These are phyloP conservation scores for Drosophila nr. medialis DNA, from an alignment of 2,888 invertebrate genomes.

Conservation along the genomic window DNA sequence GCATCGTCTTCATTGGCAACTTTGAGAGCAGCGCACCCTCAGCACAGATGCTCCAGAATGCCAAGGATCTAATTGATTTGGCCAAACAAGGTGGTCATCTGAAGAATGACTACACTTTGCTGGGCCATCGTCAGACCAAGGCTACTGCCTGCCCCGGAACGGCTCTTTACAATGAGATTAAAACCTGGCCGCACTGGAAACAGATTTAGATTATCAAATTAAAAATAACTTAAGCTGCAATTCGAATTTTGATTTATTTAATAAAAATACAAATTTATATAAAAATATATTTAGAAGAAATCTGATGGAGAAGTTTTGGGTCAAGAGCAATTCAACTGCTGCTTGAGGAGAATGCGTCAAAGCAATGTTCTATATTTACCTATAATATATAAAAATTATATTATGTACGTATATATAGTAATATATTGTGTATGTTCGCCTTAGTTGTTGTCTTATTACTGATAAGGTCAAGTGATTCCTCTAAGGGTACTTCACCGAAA, in stretches of 20 bases:
- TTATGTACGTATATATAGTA: slow-evolving; percentile 16
- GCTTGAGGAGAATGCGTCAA: background rate
- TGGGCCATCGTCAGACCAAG: slow-evolving; percentile 88
- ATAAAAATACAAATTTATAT: background rate
- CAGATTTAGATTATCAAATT: slow-evolving; percentile 27
- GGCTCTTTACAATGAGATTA: slow-evolving; percentile 87
- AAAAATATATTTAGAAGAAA: background rate
- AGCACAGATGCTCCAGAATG: slow-evolving; percentile 86
- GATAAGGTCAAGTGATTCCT: slow-evolving; percentile 41
- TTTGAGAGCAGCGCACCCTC: slow-evolving; percentile 86
- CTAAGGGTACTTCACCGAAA: slow-evolving; percentile 52
- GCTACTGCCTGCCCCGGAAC: slow-evolving; percentile 89
- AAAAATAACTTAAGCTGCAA: background rate
- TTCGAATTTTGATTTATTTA: background rate
- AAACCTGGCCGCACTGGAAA: slow-evolving; percentile 87
- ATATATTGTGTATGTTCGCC: slow-evolving; percentile 19
- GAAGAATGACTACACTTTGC: slow-evolving; percentile 86
- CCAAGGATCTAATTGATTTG: slow-evolving; percentile 87
- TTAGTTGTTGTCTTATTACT: slow-evolving; percentile 33
- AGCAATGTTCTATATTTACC: slow-evolving; percentile 17
- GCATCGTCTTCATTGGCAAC: slow-evolving; percentile 89
- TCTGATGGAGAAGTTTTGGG: slow-evolving; percentile 78
- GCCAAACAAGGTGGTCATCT: slow-evolving; percentile 88
- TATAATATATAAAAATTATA: slow-evolving; percentile 18
- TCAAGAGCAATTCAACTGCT: slow-evolving; percentile 43